Evolutionary conservation across 2,113 vertebrate genomes (phyloP).

Genomic region (Dryoscopus gambensis): DNA sequence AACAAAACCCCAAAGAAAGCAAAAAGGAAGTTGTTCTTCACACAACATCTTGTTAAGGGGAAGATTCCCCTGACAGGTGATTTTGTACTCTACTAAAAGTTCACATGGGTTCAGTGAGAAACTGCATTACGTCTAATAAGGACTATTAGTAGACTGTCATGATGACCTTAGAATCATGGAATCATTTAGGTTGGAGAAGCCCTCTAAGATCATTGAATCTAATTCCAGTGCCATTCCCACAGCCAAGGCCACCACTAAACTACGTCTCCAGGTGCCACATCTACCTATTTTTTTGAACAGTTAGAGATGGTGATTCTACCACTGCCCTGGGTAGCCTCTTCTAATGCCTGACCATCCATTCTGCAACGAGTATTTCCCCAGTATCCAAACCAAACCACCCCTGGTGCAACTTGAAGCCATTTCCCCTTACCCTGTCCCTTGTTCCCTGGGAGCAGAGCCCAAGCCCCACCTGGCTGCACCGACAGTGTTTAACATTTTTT

Average conservation of each 20-base stretch:
- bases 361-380: background rate
- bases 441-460: background rate
- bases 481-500: background rate
- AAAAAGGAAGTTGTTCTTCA: background rate
- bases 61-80: background rate
- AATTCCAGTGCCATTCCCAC: background rate
- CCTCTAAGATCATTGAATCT: background rate
- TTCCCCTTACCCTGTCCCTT: background rate
- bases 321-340: background rate
- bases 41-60: background rate
- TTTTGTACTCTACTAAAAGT: background rate
- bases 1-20: background rate
- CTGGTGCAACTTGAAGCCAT: background rate
- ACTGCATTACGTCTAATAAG: background rate
- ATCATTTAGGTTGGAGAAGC: background rate
- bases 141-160: background rate
- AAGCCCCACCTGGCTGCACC: accelerated
- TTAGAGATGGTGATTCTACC: too few relatives aligned
- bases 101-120: background rate
- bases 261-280: too few relatives aligned
- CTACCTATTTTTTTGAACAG: background rate
- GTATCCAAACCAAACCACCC: background rate
- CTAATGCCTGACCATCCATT: background rate
- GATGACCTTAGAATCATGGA: background rate
- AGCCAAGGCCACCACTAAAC: background rate